These are phyloP conservation scores for Onchidella celtica DNA, from an alignment of 2,888 invertebrate genomes.

Conservation along the genomic window DNA sequence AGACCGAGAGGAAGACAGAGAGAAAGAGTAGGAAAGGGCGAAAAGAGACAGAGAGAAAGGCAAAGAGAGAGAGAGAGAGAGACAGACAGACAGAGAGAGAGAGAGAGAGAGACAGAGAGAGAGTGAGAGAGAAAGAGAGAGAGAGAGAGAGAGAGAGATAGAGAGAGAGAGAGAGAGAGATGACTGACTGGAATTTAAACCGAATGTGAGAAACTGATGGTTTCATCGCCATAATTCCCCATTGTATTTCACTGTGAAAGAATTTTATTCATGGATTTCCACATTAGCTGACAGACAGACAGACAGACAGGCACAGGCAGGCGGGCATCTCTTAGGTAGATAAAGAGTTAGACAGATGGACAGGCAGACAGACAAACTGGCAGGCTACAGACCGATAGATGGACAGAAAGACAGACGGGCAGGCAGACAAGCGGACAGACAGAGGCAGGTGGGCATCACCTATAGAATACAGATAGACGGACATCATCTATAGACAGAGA, in stretches of 20 bases:
- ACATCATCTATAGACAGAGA: slow-evolving; percentile 1
- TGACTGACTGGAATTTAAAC: too few relatives aligned
- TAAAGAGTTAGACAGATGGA: background rate
- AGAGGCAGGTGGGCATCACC: background rate
- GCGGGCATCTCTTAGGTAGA: background rate
- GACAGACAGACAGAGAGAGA: background rate
- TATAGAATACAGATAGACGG: background rate
- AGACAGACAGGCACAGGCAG: background rate
- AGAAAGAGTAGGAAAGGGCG: background rate
- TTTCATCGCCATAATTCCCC: too few relatives aligned
- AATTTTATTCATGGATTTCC: background rate
- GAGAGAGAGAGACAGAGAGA: background rate
- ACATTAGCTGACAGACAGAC: background rate
- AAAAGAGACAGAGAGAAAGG: background rate
- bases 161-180: background rate
- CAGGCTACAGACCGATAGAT: background rate
- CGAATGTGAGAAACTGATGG: too few relatives aligned
- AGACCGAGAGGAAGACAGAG: background rate
- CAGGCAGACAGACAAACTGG: background rate
- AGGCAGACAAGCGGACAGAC: background rate
- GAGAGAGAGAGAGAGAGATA: background rate
- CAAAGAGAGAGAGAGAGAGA: slow-evolving; percentile 5
- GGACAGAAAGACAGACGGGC: background rate
- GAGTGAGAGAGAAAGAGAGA: background rate
- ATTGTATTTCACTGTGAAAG: too few relatives aligned